A percentile compares a stretch with the other conserved stretches of the same genome.
These are phyloP conservation scores for Mus musculus DNA, from an alignment of 2,113 vertebrate species.

Conservation along the genomic window DNA sequence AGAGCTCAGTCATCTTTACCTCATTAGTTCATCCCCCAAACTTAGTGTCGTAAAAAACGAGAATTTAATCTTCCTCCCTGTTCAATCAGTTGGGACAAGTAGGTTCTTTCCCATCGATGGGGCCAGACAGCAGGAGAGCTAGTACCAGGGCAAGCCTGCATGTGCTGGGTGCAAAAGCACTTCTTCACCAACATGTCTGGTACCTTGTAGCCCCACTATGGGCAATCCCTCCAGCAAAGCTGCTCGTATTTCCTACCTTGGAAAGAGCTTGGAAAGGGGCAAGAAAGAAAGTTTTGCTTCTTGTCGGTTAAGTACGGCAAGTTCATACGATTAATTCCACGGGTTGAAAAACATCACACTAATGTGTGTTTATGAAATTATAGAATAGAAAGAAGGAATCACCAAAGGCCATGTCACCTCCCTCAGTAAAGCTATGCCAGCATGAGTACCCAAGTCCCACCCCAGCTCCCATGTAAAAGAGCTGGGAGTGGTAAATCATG, in stretches of 20 bases:
- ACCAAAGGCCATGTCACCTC: neutral
- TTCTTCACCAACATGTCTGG: neutral
- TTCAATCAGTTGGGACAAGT: neutral
- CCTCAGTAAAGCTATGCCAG: neutral
- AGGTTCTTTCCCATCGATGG: neutral
- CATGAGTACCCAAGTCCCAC: no score
- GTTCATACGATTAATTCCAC: rapidly evolving
- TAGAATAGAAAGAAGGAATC: neutral
- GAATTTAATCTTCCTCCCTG: neutral
- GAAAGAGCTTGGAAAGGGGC: neutral
- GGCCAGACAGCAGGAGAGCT: neutral
- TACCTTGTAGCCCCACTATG: neutral
- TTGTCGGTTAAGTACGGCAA: rapidly evolving
- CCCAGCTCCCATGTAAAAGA: neutral
- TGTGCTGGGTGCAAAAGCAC: neutral
- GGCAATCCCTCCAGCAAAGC: neutral
- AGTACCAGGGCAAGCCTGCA: neutral
- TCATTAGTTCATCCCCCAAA: neutral
- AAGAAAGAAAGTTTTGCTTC: neutral
- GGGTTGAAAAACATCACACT: no score
- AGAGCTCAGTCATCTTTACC: neutral
- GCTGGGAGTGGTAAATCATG: no score
- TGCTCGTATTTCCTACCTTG: neutral
- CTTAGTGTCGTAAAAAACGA: neutral
- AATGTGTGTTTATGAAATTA: neutral